phyloP scores from a whole-genome alignment of 2,113 vertebrate species.

The Osmerus eperlanus region DNA sequence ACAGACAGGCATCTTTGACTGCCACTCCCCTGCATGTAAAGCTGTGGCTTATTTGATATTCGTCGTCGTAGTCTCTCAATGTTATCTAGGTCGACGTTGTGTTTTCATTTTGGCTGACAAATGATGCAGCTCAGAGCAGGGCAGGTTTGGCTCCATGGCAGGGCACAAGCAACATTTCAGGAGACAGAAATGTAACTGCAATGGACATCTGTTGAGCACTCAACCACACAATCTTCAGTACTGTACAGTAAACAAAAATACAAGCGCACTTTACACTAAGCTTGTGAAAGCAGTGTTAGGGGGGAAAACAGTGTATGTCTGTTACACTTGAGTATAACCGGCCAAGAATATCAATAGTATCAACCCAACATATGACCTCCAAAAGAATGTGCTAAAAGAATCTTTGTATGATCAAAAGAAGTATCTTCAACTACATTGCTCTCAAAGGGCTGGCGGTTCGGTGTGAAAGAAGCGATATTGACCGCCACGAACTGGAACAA shows the following conservation, averaged over 20 bases:
- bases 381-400: neutral
- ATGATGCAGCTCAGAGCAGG: slow-evolving; percentile 42
- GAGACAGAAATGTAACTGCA: slow-evolving; percentile 44
- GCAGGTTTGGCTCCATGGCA: slow-evolving; percentile 34
- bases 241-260: slow-evolving; percentile 41
- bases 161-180: slow-evolving; percentile 33
- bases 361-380: neutral
- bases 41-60: slow-evolving; percentile 44
- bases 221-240: slow-evolving; percentile 30
- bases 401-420: neutral
- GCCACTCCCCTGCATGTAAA: slow-evolving; percentile 48
- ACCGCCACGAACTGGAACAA: too few species aligned
- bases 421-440: too few species aligned
- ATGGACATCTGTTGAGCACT: slow-evolving; percentile 36
- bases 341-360: neutral
- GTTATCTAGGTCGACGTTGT: slow-evolving; percentile 53
- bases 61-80: slow-evolving; percentile 29
- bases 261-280: slow-evolving; percentile 27
- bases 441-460: too few species aligned
- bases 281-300: neutral
- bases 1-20: slow-evolving; percentile 42
- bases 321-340: too few species aligned
- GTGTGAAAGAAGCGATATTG: too few species aligned
- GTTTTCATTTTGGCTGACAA: slow-evolving; percentile 51
- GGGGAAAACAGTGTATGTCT: too few species aligned